Base-by-base conservation (phyloP, 2,888 invertebrate genomes). In the Pollenia angustigena region DNA sequence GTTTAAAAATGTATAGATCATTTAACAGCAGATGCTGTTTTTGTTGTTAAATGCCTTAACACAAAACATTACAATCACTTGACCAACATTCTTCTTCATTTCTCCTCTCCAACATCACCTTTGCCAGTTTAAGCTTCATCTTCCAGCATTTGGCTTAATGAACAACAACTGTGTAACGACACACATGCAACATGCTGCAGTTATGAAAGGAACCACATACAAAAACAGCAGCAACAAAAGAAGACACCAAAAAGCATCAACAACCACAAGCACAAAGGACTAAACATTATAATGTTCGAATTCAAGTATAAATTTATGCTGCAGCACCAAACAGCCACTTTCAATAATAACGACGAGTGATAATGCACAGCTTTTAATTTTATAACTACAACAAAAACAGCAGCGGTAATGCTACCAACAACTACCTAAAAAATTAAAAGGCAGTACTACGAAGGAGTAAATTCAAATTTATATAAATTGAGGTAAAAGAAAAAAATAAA, bases 21-120 rank as follows among this genome's bases (percentile, higher is more conserved):
- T 87, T 87, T 87, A 84, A 74, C 74, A 84, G 81, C 87, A 87
- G 84, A 87, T 84, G 87, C 81, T 81, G 74, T 48, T 78, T 60
- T 81, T 84, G 66, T 78, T 85, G 87, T 81, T 88, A 82, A 85
- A 87, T 82, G 71, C 87, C 85, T 85, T 82, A 78, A 80, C 75
- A 75, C 71, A 72, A 74, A 78, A 71, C 78, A 85, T 86, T 74
- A 75, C 81, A 81, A 85, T 84, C 84, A 81, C 78, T 83, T 85
- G 81, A 84, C 87, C 87, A 87, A 81, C 81, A 84, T 78, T 74
- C 81, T 81, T 80, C 54, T 84, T 23, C 58, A 50, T 14, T 23
- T 11, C 44, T 50, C 68, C 11, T 32, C 66, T 74, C 18, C 48
- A 18, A 56, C 8, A 66, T 11, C 48, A 18, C 14, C 14, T 44